Conservation (phyloP, 2,797 vertebrate species). For the Gambelia wislizenii region DNA sequence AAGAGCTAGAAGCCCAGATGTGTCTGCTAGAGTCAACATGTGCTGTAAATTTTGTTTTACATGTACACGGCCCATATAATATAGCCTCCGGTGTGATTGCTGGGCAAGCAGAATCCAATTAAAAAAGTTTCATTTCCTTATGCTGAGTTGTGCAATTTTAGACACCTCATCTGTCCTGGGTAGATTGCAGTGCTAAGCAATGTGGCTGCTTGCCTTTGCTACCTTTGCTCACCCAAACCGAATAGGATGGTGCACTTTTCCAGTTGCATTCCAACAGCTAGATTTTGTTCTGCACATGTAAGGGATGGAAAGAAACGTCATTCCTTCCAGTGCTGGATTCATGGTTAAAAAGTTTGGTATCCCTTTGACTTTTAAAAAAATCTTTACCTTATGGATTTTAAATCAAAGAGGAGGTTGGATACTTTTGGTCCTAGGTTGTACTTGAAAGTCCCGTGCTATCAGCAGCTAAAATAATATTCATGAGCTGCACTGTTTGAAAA, state of each 20-base stretch:
- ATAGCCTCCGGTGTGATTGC: constrained; percentile 24
- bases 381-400: no score
- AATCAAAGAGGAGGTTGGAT: no score
- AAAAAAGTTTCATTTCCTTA: constrained; percentile 49
- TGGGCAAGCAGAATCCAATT: constrained; percentile 37
- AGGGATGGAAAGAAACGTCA: neutral
- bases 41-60: constrained; percentile 40
- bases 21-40: constrained; percentile 13
- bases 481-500: no score
- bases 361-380: no score
- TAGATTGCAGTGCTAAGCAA: constrained; percentile 29
- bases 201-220: neutral
- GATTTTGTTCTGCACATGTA: neutral
- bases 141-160: constrained; percentile 36
- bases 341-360: neutral
- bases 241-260: neutral
- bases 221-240: neutral
- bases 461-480: neutral
- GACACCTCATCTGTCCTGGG: constrained; percentile 31
- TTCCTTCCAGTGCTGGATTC: neutral
- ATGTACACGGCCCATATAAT: constrained; percentile 31
- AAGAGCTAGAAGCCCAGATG: constrained; percentile 30
- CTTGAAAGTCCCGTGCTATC: no score
- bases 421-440: no score
- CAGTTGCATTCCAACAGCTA: neutral